phyloP scores from a whole-genome alignment of 2,888 invertebrate species.

The Drosophila formosana region DNA sequence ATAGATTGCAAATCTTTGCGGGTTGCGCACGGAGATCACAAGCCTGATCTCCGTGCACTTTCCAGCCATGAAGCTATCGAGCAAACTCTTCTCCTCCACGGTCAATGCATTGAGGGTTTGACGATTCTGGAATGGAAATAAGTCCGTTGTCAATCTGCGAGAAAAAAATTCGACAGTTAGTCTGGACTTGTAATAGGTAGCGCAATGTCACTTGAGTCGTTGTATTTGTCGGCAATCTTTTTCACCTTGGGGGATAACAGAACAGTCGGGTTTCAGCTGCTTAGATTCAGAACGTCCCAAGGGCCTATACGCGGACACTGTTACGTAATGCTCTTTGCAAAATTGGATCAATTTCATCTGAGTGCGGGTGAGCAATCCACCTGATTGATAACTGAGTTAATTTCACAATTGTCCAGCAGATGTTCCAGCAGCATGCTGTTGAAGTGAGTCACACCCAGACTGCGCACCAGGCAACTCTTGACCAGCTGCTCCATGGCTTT shows the following conservation, averaged over 20 bases:
- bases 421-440: no score
- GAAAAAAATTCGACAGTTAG: neutral
- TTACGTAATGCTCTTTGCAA: conserved; percentile 88
- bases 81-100: conserved; percentile 85
- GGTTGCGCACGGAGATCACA: no score
- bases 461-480: conserved; percentile 89
- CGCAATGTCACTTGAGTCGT: conserved; percentile 88
- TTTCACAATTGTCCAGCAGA: conserved; percentile 88
- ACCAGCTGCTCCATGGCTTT: conserved; percentile 92
- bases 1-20: no score
- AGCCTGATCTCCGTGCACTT: conserved; percentile 63
- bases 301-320: conserved; percentile 90
- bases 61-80: conserved; percentile 86
- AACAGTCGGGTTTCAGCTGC: conserved; percentile 84
- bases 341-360: conserved; percentile 88
- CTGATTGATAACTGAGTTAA: conserved; percentile 89
- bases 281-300: conserved; percentile 88
- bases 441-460: conserved; percentile 84
- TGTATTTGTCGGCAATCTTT: conserved; percentile 87
- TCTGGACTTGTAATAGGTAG: conserved; percentile 85
- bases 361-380: conserved; percentile 88
- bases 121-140: conserved; percentile 87
- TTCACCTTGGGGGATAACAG: conserved; percentile 86
- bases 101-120: conserved; percentile 86
- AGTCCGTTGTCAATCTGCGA: conserved; percentile 86